Evolutionary conservation across 2,888 invertebrate species (phyloP), one percentile per base, ranked within the genome.

Genomic region (Ypsolopha scabrella): DNA sequence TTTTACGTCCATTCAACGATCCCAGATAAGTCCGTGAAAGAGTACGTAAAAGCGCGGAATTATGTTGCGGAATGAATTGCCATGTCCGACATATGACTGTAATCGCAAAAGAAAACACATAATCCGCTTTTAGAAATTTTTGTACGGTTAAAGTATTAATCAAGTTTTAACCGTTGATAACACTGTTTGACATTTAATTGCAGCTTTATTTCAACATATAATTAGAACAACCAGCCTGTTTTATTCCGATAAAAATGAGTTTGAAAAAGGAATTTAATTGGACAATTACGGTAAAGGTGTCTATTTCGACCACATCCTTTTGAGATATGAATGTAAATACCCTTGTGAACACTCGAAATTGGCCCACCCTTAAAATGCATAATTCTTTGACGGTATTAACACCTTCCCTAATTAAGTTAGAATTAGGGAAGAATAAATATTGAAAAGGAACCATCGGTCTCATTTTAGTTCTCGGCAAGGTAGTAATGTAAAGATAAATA

Each of bases 381-480:
- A 69, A 73, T 73, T 63, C 70, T 65, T 67, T 72, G 65, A 74
- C 71, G 72, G 81, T 77, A 82, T 83, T 85, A 82, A 85, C 83
- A 85, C 85, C 83, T 83, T 76, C 68, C 70, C 72, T 80, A 82
- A 83, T 83, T 81, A 79, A 78, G 70, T 68, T 68, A 60, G 68
- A 73, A 81, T 80, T 80, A 79, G 72, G 69, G 68, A 70, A 72
- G 72, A 73, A 80, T 80, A 76, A 76, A 78, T 76, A 79, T 68
- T 68, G 64, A 67, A 71, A 69, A 65, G 69, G 62, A 65, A 66
- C 67, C 66, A 64, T 62, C 62, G 58, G 59, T 58, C 57, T 61
- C 63, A 65, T 69, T 70, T 58, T 66, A 68, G 67, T 64, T 63
- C 58, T 58, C 55, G 52, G 50, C 55, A 55, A 58, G 60, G 59